A percentile compares a stretch with the other conserved stretches of the same genome.
These are phyloP conservation scores for Drosophila mettleri DNA, from an alignment of 2,888 invertebrate species.

Conservation along the genomic window DNA sequence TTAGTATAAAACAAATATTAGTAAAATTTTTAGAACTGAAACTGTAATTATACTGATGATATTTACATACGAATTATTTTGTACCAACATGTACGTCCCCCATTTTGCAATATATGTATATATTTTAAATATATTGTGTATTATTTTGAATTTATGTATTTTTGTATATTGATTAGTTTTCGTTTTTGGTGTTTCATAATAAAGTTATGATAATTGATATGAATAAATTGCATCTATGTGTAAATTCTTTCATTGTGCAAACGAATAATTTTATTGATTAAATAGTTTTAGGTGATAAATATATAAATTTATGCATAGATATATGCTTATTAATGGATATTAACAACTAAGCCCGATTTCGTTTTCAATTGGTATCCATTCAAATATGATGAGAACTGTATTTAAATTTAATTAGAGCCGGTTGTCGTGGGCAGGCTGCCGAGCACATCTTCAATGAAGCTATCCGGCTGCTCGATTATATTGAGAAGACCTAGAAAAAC, in stretches of 20 bases:
- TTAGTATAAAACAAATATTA: constrained; percentile 42
- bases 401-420: constrained; percentile 69
- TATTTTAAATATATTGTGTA: constrained; percentile 21
- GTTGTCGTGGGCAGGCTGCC: constrained; percentile 78
- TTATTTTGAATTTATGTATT: constrained; percentile 44
- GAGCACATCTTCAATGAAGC: constrained; percentile 82
- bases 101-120: constrained; percentile 60
- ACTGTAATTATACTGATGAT: constrained; percentile 53
- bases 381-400: constrained; percentile 30
- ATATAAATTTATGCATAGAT: constrained; percentile 50
- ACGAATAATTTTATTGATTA: constrained; percentile 80
- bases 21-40: constrained; percentile 75
- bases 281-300: constrained; percentile 73
- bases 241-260: constrained; percentile 65
- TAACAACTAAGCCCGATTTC: constrained; percentile 16
- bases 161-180: constrained; percentile 28
- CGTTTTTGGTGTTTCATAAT: constrained; percentile 49
- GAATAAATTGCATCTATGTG: background rate
- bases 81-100: constrained; percentile 55
- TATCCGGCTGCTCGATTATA: constrained; percentile 83
- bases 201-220: constrained; percentile 38
- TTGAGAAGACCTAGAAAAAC: constrained; percentile 78
- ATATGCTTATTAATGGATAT: constrained; percentile 27
- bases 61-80: constrained; percentile 43
- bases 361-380: constrained; percentile 26